These are phyloP conservation scores for Lepisosteus osseus DNA, from an alignment of 2,113 vertebrate genomes.

Conservation along the genomic window DNA sequence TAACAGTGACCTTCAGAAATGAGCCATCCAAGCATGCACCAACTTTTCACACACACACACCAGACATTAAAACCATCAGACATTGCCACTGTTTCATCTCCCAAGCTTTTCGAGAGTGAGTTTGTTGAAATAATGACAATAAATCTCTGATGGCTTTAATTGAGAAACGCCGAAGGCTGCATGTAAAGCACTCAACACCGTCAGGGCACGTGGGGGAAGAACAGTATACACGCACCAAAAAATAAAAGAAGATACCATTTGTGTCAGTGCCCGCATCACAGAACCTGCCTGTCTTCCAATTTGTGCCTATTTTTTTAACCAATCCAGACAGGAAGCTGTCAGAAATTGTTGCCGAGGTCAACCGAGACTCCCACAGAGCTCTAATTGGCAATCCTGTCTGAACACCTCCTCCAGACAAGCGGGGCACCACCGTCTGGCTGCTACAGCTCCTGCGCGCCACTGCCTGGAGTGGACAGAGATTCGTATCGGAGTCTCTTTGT, in stretches of 20 bases:
- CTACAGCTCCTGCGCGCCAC: background rate
- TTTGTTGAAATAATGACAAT: background rate
- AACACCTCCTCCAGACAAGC: background rate
- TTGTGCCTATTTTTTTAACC: background rate
- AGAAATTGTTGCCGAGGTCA: background rate
- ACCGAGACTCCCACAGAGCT: background rate
- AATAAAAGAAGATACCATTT: constrained; percentile 14
- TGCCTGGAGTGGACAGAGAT: too few species aligned
- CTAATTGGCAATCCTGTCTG: background rate
- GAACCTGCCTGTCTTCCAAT: background rate
- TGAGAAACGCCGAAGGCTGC: background rate
- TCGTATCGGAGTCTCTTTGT: too few species aligned
- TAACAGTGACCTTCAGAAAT: background rate
- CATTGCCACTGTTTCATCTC: background rate
- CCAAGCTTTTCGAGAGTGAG: background rate
- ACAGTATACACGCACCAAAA: background rate
- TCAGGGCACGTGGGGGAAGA: background rate
- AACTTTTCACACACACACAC: background rate
- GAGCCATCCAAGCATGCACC: constrained; percentile 10
- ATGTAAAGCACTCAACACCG: background rate
- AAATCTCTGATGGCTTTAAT: constrained; percentile 25
- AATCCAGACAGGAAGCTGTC: background rate
- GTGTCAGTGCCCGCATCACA: constrained; percentile 13
- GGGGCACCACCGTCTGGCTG: background rate
- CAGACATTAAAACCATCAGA: constrained; percentile 27